These are phyloP conservation scores for Nothoprocta pentlandii DNA, from an alignment of 2,113 vertebrate genomes.

Conservation along the genomic window DNA sequence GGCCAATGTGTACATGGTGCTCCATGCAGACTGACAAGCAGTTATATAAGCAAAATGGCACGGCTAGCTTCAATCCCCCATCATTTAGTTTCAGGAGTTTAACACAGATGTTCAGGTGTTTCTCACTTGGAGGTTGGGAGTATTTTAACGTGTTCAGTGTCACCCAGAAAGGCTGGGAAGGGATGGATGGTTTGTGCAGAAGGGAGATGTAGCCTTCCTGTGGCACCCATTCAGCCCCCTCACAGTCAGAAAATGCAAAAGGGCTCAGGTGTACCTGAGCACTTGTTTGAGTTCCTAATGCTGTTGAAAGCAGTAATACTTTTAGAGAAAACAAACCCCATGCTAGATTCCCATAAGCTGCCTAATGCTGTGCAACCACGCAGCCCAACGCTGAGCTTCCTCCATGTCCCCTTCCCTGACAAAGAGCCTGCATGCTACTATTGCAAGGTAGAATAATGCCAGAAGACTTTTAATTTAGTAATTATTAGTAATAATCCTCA, in stretches of 20 bases:
- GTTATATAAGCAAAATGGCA: constrained; percentile 25
- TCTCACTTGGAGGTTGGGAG: not conserved
- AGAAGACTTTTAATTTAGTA: not conserved
- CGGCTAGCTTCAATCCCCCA: not conserved
- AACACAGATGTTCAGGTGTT: not conserved
- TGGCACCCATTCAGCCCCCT: not conserved
- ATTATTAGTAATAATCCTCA: not conserved
- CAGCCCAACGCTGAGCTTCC: not conserved
- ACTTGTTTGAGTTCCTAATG: not conserved
- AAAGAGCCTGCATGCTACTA: not conserved
- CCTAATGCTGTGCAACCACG: not conserved
- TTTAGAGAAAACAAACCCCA: not conserved
- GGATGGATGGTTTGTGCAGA: not conserved
- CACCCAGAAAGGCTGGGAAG: not conserved
- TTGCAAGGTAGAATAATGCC: not conserved
- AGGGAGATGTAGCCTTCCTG: not conserved
- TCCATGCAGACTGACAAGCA: not conserved
- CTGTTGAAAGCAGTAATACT: not conserved
- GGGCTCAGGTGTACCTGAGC: not conserved
- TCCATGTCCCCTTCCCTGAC: not conserved
- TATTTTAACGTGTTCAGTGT: not conserved
- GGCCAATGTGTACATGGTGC: not conserved
- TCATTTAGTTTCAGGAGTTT: not conserved
- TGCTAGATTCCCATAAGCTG: not conserved
- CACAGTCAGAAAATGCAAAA: not conserved